A percentile compares a stretch with the other conserved stretches of the same genome.
phyloP scores from a whole-genome alignment of 2,113 vertebrate species.

The Sylvilagus bachmani region DNA sequence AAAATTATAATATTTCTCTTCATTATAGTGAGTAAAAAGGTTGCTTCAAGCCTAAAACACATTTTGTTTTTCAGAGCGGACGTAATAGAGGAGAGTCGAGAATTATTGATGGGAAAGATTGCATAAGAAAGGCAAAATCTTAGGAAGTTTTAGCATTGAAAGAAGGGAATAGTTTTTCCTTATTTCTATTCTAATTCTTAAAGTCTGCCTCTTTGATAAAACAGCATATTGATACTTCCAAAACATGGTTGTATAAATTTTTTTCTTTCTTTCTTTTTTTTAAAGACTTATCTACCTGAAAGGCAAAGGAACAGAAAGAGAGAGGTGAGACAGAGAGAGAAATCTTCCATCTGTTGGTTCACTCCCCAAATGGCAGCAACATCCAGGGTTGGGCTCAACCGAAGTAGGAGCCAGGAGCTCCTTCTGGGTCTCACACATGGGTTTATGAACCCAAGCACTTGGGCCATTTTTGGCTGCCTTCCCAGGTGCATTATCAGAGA shows the following conservation, averaged over 20 bases:
- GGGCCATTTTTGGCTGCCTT: too few relatives aligned
- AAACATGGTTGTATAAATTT: conserved; percentile 12
- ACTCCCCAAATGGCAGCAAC: too few relatives aligned
- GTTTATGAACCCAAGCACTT: too few relatives aligned
- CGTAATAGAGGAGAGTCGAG: background rate
- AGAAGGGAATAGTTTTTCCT: background rate
- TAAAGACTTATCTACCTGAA: too few relatives aligned
- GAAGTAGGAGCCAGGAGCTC: too few relatives aligned
- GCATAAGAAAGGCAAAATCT: background rate
- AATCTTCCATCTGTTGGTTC: too few relatives aligned
- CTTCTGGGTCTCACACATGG: too few relatives aligned
- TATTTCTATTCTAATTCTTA: background rate
- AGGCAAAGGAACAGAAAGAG: too few relatives aligned
- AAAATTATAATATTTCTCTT: background rate
- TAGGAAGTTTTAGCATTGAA: conserved; percentile 35
- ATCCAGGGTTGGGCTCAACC: too few relatives aligned
- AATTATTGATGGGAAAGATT: background rate
- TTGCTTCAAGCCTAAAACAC: background rate
- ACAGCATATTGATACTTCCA: background rate
- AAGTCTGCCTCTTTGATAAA: background rate
- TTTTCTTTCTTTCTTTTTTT: background rate
- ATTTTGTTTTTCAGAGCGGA: background rate
- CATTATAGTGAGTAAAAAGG: background rate
- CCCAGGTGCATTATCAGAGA: too few relatives aligned
- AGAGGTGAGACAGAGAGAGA: too few relatives aligned